These are phyloP conservation scores for Falco novaeseelandiae DNA, from an alignment of 2,797 vertebrate genomes.

Conservation along the genomic window DNA sequence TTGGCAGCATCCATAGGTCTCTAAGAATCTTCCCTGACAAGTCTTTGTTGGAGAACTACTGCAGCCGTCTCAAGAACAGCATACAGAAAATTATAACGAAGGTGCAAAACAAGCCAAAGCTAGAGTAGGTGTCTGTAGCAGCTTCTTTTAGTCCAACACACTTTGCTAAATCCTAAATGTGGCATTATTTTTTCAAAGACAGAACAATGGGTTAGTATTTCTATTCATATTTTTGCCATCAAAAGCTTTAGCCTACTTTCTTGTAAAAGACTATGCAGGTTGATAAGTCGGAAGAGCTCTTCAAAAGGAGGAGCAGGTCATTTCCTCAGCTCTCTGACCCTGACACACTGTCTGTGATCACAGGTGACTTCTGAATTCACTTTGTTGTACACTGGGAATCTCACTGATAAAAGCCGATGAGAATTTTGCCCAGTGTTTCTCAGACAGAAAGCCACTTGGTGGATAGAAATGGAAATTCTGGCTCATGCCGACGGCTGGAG, in stretches of 20 bases:
- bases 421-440: neutral
- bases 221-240: neutral
- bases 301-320: neutral
- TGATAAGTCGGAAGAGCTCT: neutral
- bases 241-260: conserved; percentile 8
- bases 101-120: neutral
- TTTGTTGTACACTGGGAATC: neutral
- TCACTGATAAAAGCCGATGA: neutral
- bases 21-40: neutral
- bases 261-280: neutral
- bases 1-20: neutral
- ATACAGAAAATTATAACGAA: neutral
- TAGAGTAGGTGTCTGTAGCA: neutral
- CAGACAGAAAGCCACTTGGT: neutral
- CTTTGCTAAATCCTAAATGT: neutral
- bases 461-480: neutral
- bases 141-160: neutral
- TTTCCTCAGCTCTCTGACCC: neutral
- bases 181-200: neutral
- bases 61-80: neutral
- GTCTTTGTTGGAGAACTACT: neutral
- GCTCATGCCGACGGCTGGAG: neutral
- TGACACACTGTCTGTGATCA: neutral
- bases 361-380: neutral
- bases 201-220: neutral